These are phyloP conservation scores for Morpho deidamia DNA, from an alignment of 2,888 invertebrate species.

Conservation along the genomic window DNA sequence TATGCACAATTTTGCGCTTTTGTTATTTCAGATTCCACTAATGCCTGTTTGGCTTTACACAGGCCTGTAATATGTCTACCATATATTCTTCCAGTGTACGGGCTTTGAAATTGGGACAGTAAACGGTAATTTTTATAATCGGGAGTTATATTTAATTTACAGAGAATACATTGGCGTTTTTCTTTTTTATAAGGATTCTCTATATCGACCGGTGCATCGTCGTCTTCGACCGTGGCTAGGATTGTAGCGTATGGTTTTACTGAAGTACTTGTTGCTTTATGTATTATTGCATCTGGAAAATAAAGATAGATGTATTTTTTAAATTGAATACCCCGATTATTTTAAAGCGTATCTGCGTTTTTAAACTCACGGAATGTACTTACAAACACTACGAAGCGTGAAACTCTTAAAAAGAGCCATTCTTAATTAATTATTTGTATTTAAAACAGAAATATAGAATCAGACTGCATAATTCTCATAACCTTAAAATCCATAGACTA, in stretches of 20 bases:
- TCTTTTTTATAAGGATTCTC: constrained; percentile 90
- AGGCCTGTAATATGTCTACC: constrained; percentile 96
- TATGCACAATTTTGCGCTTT: constrained; percentile 88
- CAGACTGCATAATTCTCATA: too few species aligned
- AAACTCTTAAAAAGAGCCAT: constrained; percentile 16
- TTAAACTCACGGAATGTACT: not conserved
- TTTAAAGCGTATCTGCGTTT: not conserved
- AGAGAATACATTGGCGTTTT: constrained; percentile 86
- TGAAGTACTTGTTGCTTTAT: constrained; percentile 33
- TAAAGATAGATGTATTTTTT: not conserved
- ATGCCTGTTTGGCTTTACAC: constrained; percentile 88
- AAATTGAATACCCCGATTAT: not conserved
- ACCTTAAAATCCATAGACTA: too few species aligned
- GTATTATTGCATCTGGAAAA: constrained; percentile 43
- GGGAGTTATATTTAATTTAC: constrained; percentile 87
- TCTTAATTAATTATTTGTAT: not conserved
- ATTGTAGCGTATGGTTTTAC: constrained; percentile 40
- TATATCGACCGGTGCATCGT: constrained; percentile 78
- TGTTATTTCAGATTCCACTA: constrained; percentile 84
- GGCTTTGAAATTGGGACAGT: constrained; percentile 96
- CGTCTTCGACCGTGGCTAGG: constrained; percentile 25
- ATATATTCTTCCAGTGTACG: constrained; percentile 95
- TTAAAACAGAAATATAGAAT: too few species aligned
- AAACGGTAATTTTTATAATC: constrained; percentile 95
- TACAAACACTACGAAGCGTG: constrained; percentile 14